Evolutionary conservation across 2,113 vertebrate species (phyloP).

Genomic region (Lepus timidus): DNA sequence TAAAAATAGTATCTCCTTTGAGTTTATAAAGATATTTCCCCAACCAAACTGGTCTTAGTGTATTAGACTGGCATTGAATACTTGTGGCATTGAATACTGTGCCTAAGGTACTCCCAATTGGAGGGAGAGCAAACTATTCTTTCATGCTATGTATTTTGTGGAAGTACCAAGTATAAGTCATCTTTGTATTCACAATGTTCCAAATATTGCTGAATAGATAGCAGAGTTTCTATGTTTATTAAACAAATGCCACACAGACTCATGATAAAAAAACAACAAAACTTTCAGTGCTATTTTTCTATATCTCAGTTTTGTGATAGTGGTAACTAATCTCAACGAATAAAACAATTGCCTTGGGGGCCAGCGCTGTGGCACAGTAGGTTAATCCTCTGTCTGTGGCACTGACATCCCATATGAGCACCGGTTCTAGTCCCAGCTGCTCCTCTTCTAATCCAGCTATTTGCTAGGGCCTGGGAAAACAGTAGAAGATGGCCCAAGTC

Average conservation of each 20-base stretch:
- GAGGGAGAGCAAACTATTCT: background rate
- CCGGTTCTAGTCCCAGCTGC: too few relatives aligned
- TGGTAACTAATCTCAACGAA: constrained; percentile 47
- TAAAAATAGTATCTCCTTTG: constrained; percentile 7
- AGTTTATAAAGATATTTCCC: background rate
- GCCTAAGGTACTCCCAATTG: background rate
- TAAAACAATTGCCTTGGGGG: constrained; percentile 55
- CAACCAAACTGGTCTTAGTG: background rate
- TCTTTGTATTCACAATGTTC: constrained; percentile 28
- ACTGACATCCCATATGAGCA: too few relatives aligned
- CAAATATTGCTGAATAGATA: constrained; percentile 45
- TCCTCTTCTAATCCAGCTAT: too few relatives aligned
- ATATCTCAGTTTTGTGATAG: constrained; percentile 29
- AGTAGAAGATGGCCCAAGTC: too few relatives aligned
- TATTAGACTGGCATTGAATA: background rate
- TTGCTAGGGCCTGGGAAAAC: too few relatives aligned
- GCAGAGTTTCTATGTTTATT: constrained; percentile 57
- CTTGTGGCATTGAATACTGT: background rate
- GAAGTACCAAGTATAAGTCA: constrained; percentile 43
- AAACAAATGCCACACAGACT: constrained; percentile 64
- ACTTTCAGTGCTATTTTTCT: constrained; percentile 48
- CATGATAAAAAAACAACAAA: background rate
- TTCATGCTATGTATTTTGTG: constrained; percentile 38
- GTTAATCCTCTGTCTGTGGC: too few relatives aligned
- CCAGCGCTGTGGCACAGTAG: too few relatives aligned